Percentiles rank a stretch among this genome's conserved stretches.
Evolutionary conservation across 2,888 invertebrate genomes (phyloP).

Genomic region (Scaptomyza cyrtandrae): DNA sequence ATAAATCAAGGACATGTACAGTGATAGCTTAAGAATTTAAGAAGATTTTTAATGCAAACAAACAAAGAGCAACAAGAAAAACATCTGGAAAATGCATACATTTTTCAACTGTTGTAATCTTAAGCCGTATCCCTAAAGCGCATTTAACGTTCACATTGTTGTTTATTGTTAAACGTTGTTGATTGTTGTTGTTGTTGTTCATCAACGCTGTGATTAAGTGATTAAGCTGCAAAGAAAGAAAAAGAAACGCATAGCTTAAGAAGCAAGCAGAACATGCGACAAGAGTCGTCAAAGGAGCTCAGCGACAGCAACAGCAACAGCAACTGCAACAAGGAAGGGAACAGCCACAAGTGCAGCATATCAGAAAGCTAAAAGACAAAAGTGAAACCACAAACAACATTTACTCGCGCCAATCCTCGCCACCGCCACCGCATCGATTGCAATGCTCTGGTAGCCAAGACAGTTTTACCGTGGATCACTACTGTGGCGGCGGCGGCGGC

Average conservation of each 20-base stretch:
- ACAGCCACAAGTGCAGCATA: slow-evolving; percentile 43
- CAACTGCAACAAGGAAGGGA: slow-evolving; percentile 11
- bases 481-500: slow-evolving; percentile 83
- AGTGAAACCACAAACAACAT: slow-evolving; percentile 75
- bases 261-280: slow-evolving; percentile 23
- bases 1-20: slow-evolving; percentile 19
- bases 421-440: slow-evolving; percentile 85
- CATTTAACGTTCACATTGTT: slow-evolving; percentile 24
- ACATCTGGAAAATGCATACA: slow-evolving; percentile 26
- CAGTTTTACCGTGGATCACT: slow-evolving; percentile 85
- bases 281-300: slow-evolving; percentile 18
- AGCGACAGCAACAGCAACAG: background rate
- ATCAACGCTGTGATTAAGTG: slow-evolving; percentile 33
- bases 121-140: slow-evolving; percentile 19
- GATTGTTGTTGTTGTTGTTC: slow-evolving; percentile 40
- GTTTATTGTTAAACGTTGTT: slow-evolving; percentile 44
- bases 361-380: slow-evolving; percentile 46
- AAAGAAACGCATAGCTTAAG: slow-evolving; percentile 11
- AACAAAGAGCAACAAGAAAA: slow-evolving; percentile 22
- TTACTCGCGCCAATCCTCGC: slow-evolving; percentile 85
- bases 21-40: slow-evolving; percentile 71
- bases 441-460: slow-evolving; percentile 86
- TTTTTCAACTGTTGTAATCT: slow-evolving; percentile 51
- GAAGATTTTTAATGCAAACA: slow-evolving; percentile 61
- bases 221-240: slow-evolving; percentile 17